These are phyloP conservation scores for Apostichopus japonicus DNA, from an alignment of 35 echinoderm and acorn worm genomes.

Conservation along the genomic window DNA sequence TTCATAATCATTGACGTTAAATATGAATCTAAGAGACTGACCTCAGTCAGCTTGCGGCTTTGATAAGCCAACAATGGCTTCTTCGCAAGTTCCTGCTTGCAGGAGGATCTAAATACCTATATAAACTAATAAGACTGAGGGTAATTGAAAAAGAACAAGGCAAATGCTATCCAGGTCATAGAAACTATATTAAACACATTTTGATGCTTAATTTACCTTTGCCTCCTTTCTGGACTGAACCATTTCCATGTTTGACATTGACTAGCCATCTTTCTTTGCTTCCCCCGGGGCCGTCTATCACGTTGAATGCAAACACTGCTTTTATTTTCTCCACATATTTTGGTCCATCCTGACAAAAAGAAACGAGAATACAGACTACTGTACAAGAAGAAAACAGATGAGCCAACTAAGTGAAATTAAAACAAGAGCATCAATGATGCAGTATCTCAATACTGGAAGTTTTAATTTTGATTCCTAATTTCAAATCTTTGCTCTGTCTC, in stretches of 20 bases:
- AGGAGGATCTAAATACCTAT: too few species aligned
- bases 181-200: neutral
- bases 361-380: neutral
- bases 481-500: too few species aligned
- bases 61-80: too few species aligned
- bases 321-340: slow-evolving; percentile 76
- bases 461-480: too few species aligned
- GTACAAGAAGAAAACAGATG: too few species aligned
- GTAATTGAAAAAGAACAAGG: neutral
- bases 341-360: slow-evolving; percentile 57
- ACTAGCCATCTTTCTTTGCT: slow-evolving; percentile 66
- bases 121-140: neutral
- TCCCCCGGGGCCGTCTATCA: slow-evolving; percentile 76
- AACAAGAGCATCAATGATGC: too few species aligned
- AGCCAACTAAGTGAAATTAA: too few species aligned
- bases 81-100: too few species aligned
- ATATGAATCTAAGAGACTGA: too few species aligned
- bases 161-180: neutral
- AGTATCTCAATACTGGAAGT: too few species aligned
- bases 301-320: slow-evolving; percentile 77
- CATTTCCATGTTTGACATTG: slow-evolving; percentile 83
- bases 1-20: too few species aligned
- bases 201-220: slow-evolving; percentile 32
- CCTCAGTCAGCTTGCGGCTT: too few species aligned
- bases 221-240: slow-evolving; percentile 65